phyloP scores from a whole-genome alignment of 2,113 vertebrate genomes.

The Scytalopus superciliaris region DNA sequence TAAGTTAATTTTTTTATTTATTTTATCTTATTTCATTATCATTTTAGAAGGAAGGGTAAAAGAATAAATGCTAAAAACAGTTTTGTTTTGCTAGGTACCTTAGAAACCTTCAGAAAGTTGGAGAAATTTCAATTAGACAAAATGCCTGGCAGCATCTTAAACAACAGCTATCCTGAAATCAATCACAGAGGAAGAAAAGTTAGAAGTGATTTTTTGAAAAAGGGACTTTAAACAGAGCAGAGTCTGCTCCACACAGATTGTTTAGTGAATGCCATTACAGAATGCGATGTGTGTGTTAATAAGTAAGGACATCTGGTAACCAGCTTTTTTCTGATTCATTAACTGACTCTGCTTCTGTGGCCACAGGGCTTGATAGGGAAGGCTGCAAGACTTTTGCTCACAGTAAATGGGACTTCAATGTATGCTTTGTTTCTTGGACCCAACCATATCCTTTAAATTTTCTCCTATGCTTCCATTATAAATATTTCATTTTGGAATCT shows the following conservation, averaged over 20 bases:
- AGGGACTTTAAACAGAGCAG: slow-evolving; percentile 59
- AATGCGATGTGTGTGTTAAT: slow-evolving; percentile 80
- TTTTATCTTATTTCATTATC: slow-evolving; percentile 19
- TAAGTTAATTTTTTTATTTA: slow-evolving; percentile 50
- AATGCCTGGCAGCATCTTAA: slow-evolving; percentile 22
- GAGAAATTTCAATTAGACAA: slow-evolving; percentile 6
- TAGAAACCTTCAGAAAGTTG: neutral
- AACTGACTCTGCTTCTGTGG: slow-evolving; percentile 79
- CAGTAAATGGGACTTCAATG: slow-evolving; percentile 70
- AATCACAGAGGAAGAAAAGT: slow-evolving; percentile 46
- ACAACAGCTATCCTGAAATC: slow-evolving; percentile 19
- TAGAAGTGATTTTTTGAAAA: neutral
- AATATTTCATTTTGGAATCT: slow-evolving; percentile 18
- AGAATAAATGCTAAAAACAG: neutral
- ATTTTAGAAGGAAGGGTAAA: slow-evolving; percentile 4
- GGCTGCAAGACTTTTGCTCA: slow-evolving; percentile 68
- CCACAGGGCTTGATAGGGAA: slow-evolving; percentile 74
- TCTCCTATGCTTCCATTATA: neutral
- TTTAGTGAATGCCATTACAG: slow-evolving; percentile 82
- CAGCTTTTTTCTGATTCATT: slow-evolving; percentile 93
- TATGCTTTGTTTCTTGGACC: slow-evolving; percentile 58
- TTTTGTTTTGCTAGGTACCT: neutral
- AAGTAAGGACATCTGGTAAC: slow-evolving; percentile 90
- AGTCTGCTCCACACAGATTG: slow-evolving; percentile 69
- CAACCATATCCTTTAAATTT: slow-evolving; percentile 38